phyloP scores from a whole-genome alignment of 2,113 vertebrate genomes.

The Phocoena phocoena region DNA sequence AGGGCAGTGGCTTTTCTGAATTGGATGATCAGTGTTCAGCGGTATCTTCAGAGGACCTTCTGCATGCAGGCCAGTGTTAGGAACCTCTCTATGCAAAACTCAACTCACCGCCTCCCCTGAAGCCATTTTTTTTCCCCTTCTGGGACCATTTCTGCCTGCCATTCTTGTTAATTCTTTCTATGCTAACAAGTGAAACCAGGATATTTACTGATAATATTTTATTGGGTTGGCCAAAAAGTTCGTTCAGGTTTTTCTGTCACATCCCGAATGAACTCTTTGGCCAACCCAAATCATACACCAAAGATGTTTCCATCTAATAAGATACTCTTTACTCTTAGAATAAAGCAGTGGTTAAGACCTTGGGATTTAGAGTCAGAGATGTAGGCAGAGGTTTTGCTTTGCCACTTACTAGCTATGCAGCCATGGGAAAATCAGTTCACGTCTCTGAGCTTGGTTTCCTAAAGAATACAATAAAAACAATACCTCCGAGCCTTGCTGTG shows the following conservation, averaged over 20 bases:
- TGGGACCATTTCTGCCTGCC: not conserved
- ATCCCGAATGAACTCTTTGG: too few relatives aligned
- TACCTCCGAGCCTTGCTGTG: not conserved
- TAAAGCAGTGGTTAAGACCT: not conserved
- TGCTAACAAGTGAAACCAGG: slow-evolving; percentile 16
- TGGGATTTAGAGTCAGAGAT: not conserved
- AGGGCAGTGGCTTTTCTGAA: not conserved
- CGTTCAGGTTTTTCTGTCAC: too few relatives aligned
- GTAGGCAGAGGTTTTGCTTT: not conserved
- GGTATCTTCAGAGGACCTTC: not conserved
- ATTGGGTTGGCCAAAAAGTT: too few relatives aligned
- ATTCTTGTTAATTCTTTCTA: not conserved
- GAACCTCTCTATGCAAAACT: not conserved
- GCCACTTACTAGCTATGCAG: not conserved
- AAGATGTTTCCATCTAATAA: slow-evolving; percentile 16
- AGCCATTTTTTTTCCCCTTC: not conserved
- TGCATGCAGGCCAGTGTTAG: not conserved
- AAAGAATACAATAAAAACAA: not conserved
- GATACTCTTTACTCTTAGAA: not conserved
- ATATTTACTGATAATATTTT: not conserved
- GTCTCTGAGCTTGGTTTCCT: not conserved
- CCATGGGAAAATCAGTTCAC: not conserved
- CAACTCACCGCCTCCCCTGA: not conserved
- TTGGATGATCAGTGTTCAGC: not conserved
- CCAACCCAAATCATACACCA: not conserved